Evolutionary conservation across 1,140 invertebrate genomes (phyloP).

Genomic region (Drosophila watanabei): DNA sequence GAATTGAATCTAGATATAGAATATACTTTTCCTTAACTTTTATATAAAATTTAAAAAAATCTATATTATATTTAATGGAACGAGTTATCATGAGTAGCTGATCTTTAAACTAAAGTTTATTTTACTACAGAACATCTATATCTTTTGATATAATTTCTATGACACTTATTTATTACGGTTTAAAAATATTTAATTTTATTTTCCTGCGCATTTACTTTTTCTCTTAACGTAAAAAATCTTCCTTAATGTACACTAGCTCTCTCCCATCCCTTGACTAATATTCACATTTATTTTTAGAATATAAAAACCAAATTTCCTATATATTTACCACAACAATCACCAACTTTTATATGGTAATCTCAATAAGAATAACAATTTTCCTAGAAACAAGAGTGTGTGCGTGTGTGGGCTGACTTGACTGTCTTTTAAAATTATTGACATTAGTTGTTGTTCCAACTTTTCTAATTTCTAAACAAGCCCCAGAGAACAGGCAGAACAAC

Average conservation of each 20-base stretch:
- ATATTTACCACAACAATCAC: constrained; percentile 6
- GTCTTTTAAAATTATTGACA: constrained; percentile 53
- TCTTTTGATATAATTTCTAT: too few relatives aligned
- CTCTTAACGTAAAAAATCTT: not conserved
- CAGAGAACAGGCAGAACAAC: constrained; percentile 8
- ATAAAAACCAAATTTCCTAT: too few relatives aligned
- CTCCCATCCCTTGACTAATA: not conserved
- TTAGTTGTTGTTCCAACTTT: constrained; percentile 42
- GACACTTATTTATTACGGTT: too few relatives aligned
- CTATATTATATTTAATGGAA: not conserved
- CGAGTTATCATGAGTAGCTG: not conserved
- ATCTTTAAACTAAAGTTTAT: not conserved
- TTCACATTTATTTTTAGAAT: constrained; percentile 8
- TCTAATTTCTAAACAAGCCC: constrained; percentile 56
- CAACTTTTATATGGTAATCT: constrained; percentile 10
- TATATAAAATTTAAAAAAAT: not conserved
- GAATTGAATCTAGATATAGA: too few relatives aligned
- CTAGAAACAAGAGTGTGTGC: not conserved
- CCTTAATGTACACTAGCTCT: not conserved
- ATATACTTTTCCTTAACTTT: not conserved
- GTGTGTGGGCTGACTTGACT: constrained; percentile 17
- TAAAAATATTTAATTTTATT: not conserved
- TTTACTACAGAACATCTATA: too few relatives aligned
- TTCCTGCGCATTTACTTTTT: too few relatives aligned
- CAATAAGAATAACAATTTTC: constrained; percentile 8